Base-by-base conservation (phyloP, 2,113 vertebrate species). In the cat (Felis catus) region DNA sequence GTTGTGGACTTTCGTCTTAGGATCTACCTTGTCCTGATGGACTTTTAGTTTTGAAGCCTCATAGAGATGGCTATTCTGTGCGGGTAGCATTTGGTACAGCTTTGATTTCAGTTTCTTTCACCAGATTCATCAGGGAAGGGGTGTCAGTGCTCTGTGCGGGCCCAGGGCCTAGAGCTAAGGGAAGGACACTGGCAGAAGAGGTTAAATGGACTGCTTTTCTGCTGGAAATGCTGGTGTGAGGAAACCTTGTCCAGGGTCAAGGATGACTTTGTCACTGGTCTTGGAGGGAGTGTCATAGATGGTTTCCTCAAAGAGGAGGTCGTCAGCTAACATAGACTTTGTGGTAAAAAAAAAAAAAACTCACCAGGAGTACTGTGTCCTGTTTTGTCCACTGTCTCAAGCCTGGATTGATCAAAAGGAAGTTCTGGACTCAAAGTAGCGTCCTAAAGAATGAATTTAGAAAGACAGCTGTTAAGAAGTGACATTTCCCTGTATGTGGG, bases 371-470 rank as follows among this genome's bases (percentile, higher is more conserved):
- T 79, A n/a, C 25, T 15, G 19, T 88, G 96, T 98, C 87, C 97
- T 86, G 58, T 94, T 95, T 86, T 92, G 31, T 96, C 97, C 33
- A 71, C 83, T 14, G 95, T 65, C 89, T 92, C 97, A 93, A 97
- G 94, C 83, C 83, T 96, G 76, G 98, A 97, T 53, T 98, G 97
- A 89, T 96, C 93, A 48, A 98, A 55, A 31, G 98, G 96, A 41
- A 98, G 76, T 66, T 98, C 97, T 96, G 97, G 73, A 79, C 94
- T 97, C 95, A 96, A 48, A 41, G 96, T 88, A 11, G 92, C 95
- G 36, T 98, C 96, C 98, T 98, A 66, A 94, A 97, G 98, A 86
- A 84, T 51, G 7, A 89, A 91, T 96, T 85, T 79, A 91, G 74
- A 95, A 88, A 97, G 92, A 92, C 55, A 51, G 4, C 48, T 83